Evolutionary conservation across 2,113 vertebrate species (phyloP).

Genomic region (Myrmecophaga tridactyla): DNA sequence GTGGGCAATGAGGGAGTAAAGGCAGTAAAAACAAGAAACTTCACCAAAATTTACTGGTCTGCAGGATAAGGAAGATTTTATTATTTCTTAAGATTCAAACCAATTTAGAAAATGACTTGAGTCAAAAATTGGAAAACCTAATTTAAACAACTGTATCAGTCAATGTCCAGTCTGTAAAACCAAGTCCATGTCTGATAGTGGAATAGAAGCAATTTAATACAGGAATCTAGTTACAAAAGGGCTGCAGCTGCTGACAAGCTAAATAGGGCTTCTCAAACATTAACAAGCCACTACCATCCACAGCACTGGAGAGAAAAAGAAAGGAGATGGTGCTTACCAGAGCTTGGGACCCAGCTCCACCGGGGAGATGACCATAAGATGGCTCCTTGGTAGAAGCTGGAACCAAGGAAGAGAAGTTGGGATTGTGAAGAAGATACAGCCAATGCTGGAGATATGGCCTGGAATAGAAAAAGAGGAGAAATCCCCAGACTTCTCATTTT

Average conservation of each 20-base stretch:
- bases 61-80: background rate
- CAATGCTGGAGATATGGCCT: background rate
- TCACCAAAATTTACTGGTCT: background rate
- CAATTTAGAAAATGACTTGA: background rate
- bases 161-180: background rate
- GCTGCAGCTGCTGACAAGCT: background rate
- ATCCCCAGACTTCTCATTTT: background rate
- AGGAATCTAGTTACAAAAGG: background rate
- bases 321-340: background rate
- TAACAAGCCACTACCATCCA: background rate
- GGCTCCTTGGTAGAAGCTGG: background rate
- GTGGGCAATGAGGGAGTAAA: background rate
- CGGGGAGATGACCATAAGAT: background rate
- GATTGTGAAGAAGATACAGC: background rate
- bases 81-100: conserved; percentile 6
- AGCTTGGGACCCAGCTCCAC: background rate
- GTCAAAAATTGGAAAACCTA: background rate
- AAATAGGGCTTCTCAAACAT: background rate
- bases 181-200: background rate
- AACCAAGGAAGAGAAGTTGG: background rate
- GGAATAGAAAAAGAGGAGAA: background rate
- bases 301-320: background rate
- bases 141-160: background rate
- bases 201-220: background rate
- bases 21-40: background rate